These are phyloP conservation scores for Rhinolophus ferrumequinum DNA, from an alignment of 2,113 vertebrate genomes.

Conservation along the genomic window DNA sequence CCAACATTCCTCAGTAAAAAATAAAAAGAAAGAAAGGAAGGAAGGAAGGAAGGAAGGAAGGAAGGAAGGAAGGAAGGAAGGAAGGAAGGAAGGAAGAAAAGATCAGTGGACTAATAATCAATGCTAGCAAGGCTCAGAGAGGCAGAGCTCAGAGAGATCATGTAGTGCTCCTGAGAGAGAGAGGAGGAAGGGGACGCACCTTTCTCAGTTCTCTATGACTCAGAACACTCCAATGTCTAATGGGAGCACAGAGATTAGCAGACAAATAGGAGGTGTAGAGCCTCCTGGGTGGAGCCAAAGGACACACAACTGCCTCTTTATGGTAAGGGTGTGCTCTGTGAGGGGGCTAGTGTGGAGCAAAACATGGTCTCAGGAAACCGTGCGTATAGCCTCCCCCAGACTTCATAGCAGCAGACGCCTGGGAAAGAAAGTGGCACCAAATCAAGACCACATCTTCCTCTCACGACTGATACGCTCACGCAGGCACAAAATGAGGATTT, in stretches of 20 bases:
- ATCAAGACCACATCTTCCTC: not conserved
- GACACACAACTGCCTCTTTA: too few species aligned
- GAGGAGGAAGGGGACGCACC: not conserved
- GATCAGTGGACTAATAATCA: not conserved
- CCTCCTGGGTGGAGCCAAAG: too few species aligned
- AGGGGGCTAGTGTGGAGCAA: not conserved
- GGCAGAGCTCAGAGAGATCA: not conserved
- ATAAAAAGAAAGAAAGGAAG: too few species aligned
- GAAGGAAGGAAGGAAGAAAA: too few species aligned
- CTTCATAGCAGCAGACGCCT: not conserved
- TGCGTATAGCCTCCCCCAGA: fast-evolving
- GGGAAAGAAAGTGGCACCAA: not conserved
- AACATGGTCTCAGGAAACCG: not conserved
- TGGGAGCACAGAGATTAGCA: not conserved
- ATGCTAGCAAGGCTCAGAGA: not conserved
- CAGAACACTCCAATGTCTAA: not conserved
- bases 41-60: too few species aligned
- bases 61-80: too few species aligned
- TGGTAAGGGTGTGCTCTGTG: not conserved
- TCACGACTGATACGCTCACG: not conserved
- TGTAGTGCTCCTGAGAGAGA: not conserved
- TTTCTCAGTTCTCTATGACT: not conserved
- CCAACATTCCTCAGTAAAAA: too few species aligned
- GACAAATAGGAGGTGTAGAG: not conserved
- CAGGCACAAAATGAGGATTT: not conserved